These are phyloP conservation scores for Myrmecobius fasciatus DNA, from an alignment of 2,113 vertebrate species.

Conservation along the genomic window DNA sequence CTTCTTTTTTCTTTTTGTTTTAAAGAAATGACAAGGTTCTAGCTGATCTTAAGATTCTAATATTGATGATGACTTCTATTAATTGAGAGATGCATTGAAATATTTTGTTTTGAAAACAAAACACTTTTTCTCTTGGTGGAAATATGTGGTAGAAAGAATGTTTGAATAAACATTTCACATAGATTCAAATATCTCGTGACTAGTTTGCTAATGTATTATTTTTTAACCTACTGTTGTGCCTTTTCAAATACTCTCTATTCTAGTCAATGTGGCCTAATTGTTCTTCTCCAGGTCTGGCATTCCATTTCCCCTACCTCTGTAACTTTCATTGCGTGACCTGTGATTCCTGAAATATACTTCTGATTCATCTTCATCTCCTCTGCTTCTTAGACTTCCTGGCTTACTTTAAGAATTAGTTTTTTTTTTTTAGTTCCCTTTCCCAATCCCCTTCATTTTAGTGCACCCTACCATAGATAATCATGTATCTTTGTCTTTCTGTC, in stretches of 20 bases:
- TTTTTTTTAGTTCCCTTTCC: neutral
- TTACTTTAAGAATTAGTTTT: neutral
- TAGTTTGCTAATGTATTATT: constrained; percentile 30
- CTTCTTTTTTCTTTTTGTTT: constrained; percentile 57
- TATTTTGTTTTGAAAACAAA: constrained; percentile 66
- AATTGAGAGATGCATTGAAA: constrained; percentile 50
- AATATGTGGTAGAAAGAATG: constrained; percentile 42
- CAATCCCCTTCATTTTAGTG: neutral
- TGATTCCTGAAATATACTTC: neutral
- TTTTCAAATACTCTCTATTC: neutral
- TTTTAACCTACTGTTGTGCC: neutral
- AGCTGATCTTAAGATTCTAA: constrained; percentile 69
- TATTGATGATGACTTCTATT: constrained; percentile 55
- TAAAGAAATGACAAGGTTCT: constrained; percentile 49
- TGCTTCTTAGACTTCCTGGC: neutral
- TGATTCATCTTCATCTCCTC: neutral
- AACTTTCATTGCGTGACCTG: neutral
- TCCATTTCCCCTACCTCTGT: neutral
- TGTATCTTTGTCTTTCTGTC: neutral
- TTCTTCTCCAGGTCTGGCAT: neutral
- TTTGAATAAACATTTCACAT: constrained; percentile 50
- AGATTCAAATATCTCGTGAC: constrained; percentile 31
- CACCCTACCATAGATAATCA: neutral
- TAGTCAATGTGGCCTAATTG: neutral
- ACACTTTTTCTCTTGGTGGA: constrained; percentile 3